Evolutionary conservation across 2,797 vertebrate species (phyloP).

Genomic region (Loris lydekkerianus): DNA sequence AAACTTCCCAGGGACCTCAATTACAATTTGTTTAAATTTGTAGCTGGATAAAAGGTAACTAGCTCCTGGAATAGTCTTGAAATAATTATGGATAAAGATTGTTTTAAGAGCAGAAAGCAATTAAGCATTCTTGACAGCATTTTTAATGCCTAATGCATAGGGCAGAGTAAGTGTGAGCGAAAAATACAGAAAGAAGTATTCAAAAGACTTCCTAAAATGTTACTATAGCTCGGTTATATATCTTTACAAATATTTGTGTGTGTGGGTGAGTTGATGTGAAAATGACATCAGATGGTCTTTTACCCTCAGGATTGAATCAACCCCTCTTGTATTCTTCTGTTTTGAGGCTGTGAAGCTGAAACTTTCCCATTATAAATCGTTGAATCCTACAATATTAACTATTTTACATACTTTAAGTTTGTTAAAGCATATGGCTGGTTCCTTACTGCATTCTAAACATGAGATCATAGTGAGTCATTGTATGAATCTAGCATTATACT

Average conservation of each 20-base stretch:
- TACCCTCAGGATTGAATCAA: not conserved
- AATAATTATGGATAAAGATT: not conserved
- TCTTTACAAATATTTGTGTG: not conserved
- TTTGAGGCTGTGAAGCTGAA: not conserved
- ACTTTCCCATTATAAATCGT: not conserved
- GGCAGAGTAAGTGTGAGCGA: not conserved
- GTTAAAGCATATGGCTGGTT: not conserved
- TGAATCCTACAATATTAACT: not conserved
- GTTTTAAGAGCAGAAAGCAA: not conserved
- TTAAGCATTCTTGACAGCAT: not conserved
- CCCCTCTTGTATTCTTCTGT: not conserved
- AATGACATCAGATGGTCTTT: not conserved
- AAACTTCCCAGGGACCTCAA: not conserved
- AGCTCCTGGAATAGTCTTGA: not conserved
- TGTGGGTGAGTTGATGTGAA: not conserved
- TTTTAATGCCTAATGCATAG: not conserved
- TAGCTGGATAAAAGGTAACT: not conserved
- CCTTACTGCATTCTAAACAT: not conserved
- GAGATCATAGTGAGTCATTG: slow-evolving; percentile 34
- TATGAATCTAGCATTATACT: not conserved
- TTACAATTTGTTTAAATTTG: not conserved
- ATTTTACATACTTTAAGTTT: not conserved
- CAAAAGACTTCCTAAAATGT: not conserved
- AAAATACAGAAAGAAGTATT: not conserved
- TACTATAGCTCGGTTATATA: not conserved